These are phyloP conservation scores for Dioctria linearis DNA, from an alignment of 2,888 invertebrate species.

Conservation along the genomic window DNA sequence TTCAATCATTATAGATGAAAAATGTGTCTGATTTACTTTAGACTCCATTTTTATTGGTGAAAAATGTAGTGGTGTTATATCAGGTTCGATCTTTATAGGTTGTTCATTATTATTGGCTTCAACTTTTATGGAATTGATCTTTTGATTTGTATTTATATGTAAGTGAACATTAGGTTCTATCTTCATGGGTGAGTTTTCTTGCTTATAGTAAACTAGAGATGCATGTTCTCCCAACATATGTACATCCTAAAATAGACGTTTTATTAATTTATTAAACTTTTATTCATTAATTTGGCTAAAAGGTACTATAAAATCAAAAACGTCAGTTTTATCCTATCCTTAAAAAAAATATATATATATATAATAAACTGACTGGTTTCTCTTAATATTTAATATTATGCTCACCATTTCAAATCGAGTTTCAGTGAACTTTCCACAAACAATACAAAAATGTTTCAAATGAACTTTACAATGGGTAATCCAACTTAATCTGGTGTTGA, in stretches of 20 bases:
- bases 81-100: too few relatives aligned
- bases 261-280: not conserved
- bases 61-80: too few relatives aligned
- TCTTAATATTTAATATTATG: not conserved
- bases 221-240: not conserved
- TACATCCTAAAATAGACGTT: not conserved
- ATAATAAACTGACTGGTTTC: not conserved
- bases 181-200: not conserved
- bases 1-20: too few relatives aligned
- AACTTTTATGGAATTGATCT: too few relatives aligned
- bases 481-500: conserved; percentile 18
- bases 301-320: not conserved
- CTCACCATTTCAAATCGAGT: conserved; percentile 21
- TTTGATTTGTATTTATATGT: too few relatives aligned
- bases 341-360: too few relatives aligned
- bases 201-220: not conserved
- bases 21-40: too few relatives aligned
- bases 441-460: not conserved
- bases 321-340: too few relatives aligned
- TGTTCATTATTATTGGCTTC: too few relatives aligned
- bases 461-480: conserved; percentile 33
- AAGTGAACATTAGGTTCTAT: too few relatives aligned
- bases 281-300: not conserved
- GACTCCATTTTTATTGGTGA: too few relatives aligned
- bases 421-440: not conserved